Evolutionary conservation across 2,888 invertebrate genomes (phyloP), one percentile per base, ranked within the genome.

Genomic region (Leptogaster cylindrica): DNA sequence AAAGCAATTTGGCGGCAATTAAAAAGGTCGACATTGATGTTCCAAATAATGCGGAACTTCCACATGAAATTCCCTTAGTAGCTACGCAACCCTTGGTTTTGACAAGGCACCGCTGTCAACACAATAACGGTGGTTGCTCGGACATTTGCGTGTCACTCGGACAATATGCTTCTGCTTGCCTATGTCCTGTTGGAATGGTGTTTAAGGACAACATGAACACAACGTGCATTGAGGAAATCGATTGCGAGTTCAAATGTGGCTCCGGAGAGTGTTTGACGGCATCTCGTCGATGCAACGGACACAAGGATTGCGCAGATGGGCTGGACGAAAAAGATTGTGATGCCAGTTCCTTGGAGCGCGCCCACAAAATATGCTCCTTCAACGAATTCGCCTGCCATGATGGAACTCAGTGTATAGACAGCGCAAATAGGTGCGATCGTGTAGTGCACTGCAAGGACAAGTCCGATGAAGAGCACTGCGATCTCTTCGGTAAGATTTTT

Each of bases 121-220:
- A 74, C 6, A 80, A 81, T 27, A 87, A 87, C 69, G 87, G 87
- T 36, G 86, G 86, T 1, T 93, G 93, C 74, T 88, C 89, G 2
- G 89, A 92, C 76, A 79, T 92, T 7, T 93, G 93, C 75, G 84
- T 91, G 2, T 84, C 87, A 66, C 76, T 78, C 6, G 77, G 77
- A 0, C 75, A 73, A 48, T 72, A 58, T 20, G 41, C 68, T 0
- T 81, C 80, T 71, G 77, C 78, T 3, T 87, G 87, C 69, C 75
- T 85, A 0, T 95, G 95, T 76, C 90, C 93, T 0, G 78, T 86
- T 0, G 89, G 89, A 0, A 83, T 87, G 76, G 77, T 83, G 1
- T 80, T 89, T 8, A 78, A 77, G 1, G 77, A 82, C 70, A 74
- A 76, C 1, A 73, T 76, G 0, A 84, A 83, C 27, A 80, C 77